Percentiles rank a stretch among this genome's conserved stretches.
These are phyloP conservation scores for Bungarus multicinctus DNA, from an alignment of 2,113 vertebrate genomes.

Conservation along the genomic window DNA sequence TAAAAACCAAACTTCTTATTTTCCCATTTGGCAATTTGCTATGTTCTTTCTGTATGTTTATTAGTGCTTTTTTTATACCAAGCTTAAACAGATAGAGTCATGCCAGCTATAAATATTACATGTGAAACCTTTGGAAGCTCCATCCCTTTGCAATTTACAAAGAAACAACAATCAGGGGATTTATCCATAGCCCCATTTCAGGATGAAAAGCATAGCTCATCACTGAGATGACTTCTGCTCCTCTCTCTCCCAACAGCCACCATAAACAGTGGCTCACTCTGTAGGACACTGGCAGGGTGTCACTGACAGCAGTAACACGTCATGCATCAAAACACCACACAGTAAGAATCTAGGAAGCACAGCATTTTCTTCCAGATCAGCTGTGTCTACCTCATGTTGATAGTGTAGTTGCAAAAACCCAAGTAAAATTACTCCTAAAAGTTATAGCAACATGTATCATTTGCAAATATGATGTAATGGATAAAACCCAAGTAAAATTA, in stretches of 20 bases:
- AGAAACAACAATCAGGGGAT: background rate
- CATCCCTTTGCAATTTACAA: background rate
- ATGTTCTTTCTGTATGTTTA: background rate
- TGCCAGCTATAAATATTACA: background rate
- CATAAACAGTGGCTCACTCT: background rate
- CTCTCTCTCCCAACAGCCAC: background rate
- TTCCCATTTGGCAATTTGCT: background rate
- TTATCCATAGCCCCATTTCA: background rate
- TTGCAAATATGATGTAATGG: background rate
- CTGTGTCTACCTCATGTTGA: background rate
- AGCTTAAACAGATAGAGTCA: background rate
- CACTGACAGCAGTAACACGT: background rate
- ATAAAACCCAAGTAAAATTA: no score
- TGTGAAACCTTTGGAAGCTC: background rate
- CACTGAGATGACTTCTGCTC: background rate
- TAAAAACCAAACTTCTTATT: background rate
- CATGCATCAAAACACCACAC: background rate
- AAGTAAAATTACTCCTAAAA: background rate
- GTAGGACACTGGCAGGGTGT: background rate
- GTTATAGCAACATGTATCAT: background rate
- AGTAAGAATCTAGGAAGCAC: background rate
- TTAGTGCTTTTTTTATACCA: background rate
- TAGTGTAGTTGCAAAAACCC: background rate
- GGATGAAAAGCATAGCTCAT: background rate
- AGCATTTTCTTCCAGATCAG: background rate